Base-by-base conservation (phyloP, 2,113 vertebrate genomes). In the Phylloscopus trochiloides region DNA sequence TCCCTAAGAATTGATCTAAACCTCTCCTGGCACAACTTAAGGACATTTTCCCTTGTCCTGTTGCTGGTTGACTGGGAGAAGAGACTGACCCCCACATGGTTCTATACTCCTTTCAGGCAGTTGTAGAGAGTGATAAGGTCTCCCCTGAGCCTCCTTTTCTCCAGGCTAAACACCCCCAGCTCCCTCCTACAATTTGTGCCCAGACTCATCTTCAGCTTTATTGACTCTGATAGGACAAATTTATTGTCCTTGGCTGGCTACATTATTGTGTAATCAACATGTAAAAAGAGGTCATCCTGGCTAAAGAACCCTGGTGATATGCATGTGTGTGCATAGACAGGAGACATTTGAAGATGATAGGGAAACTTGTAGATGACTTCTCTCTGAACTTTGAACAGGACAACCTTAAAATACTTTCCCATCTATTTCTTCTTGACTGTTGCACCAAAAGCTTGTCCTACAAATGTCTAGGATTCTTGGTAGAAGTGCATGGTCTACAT, bases 71-170 rank as follows among this genome's bases (percentile, higher is more conserved):
- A 17, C 14, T 76, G 52, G 21, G 26, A 75, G 61, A 55, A 55
- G 42, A 42, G 25, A 26, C 7, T 0, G 0, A 31, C 0, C 6
- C 11, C 7, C 20, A 21, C 11, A 1, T 3, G 9, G 16, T 16
- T 71, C 6, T 8, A 6, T 3, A 2, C 17, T 42, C 48, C 13
- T 71, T 34, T 40, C 42, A 55, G 42, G 21, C 12, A 31, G 20
- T 0, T 32, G 20, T 31, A 72, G 34, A 40, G 28, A 29, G 31
- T 11, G 48, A 48, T 55, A 34, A 31, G 7, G 24, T 54, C 8
- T 62, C 16, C 7, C 3, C 20, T 21, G 34, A 55, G 20, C 25
- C 29, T 48, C 20, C 16, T 48, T 38, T 87, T 47, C 19, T 71
- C 13, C 25, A 34, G 31, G 17, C 17, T 72, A 42, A 48, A 55